Evolutionary conservation across 1,140 invertebrate genomes (phyloP).

Genomic region (Musca vetustissima): DNA sequence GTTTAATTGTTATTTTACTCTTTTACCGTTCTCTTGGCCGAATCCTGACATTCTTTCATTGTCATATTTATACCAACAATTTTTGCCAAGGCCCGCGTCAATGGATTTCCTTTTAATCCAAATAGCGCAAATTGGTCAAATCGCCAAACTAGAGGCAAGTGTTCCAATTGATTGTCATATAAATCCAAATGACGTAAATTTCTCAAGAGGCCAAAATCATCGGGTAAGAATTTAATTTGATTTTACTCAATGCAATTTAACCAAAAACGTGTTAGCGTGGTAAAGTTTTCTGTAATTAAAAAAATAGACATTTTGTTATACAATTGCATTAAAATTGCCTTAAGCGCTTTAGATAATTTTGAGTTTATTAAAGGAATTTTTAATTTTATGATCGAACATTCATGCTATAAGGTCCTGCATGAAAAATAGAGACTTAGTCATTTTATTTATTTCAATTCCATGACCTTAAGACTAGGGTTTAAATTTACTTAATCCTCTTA

Average conservation of each 20-base stretch:
- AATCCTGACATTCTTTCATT: conserved; percentile 62
- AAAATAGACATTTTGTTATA: not conserved
- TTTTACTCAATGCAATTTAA: conserved; percentile 81
- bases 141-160: conserved; percentile 71
- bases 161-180: conserved; percentile 70
- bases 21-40: conserved; percentile 64
- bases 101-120: conserved; percentile 80
- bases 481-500: too few species aligned
- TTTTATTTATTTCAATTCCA: too few species aligned
- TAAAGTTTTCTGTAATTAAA: conserved; percentile 61
- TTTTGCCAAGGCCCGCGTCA: conserved; percentile 67
- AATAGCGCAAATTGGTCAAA: conserved; percentile 71
- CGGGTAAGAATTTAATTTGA: conserved; percentile 69
- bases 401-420: too few species aligned
- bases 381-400: too few species aligned
- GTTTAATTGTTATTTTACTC: too few species aligned
- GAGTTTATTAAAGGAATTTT: too few species aligned
- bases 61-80: conserved; percentile 67
- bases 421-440: too few species aligned
- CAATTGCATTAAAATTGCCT: too few species aligned
- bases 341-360: too few species aligned
- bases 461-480: too few species aligned
- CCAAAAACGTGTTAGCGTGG: conserved; percentile 66
- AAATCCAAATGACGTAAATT: conserved; percentile 76
- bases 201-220: conserved; percentile 73